phyloP scores from a whole-genome alignment of 2,888 invertebrate genomes.

The Agonopterix heracliana region DNA sequence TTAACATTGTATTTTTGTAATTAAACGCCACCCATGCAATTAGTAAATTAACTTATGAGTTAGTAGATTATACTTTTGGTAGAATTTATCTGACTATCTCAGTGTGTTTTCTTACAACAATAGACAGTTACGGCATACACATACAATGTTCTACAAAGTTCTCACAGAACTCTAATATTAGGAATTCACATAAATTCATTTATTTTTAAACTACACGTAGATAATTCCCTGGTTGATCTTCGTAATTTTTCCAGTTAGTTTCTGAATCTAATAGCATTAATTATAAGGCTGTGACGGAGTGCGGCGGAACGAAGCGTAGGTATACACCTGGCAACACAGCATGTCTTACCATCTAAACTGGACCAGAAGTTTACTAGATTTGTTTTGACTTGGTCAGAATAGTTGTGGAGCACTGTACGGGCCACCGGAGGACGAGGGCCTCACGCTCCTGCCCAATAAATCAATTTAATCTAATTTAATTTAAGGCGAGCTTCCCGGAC shows the following conservation, averaged over 20 bases:
- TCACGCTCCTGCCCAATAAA: slow-evolving; percentile 65
- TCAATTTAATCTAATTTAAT: slow-evolving; percentile 76
- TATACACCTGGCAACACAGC: neutral
- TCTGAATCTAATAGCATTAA: slow-evolving; percentile 68
- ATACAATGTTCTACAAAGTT: slow-evolving; percentile 14
- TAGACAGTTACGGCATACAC: slow-evolving; percentile 21
- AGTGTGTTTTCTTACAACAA: slow-evolving; percentile 18
- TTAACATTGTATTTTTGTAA: neutral
- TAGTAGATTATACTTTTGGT: no score
- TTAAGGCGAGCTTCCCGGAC: slow-evolving; percentile 58
- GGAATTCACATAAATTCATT: slow-evolving; percentile 3
- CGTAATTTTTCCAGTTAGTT: slow-evolving; percentile 53
- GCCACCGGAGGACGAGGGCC: slow-evolving; percentile 21
- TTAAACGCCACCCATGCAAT: neutral
- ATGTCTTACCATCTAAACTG: neutral
- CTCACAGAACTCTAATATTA: neutral
- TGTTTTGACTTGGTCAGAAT: neutral
- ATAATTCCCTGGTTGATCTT: slow-evolving; percentile 23
- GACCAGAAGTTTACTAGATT: neutral
- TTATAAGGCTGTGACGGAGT: slow-evolving; percentile 49
- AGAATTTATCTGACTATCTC: neutral
- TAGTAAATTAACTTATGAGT: slow-evolving; percentile 5
- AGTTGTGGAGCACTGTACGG: slow-evolving; percentile 1
- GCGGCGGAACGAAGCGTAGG: slow-evolving; percentile 38
- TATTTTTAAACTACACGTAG: slow-evolving; percentile 5